Percentiles rank a stretch among this genome's conserved stretches.
phyloP scores from a whole-genome alignment of 2,797 vertebrate genomes.

The Acomys russatus region DNA sequence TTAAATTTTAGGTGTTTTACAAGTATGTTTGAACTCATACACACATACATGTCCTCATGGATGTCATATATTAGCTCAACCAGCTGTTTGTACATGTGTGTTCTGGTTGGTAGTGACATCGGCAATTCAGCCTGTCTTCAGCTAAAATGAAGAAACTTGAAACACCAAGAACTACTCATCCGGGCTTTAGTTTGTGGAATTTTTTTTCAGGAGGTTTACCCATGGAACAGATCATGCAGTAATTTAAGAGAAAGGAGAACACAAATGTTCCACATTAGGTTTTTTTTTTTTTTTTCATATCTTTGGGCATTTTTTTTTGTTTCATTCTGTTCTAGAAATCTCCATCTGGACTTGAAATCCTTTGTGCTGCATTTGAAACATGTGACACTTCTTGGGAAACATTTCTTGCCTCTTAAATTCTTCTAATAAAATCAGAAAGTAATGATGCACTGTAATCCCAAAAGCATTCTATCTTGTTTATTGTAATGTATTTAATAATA shows the following conservation, averaged over 20 bases:
- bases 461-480: not conserved
- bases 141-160: not conserved
- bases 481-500: not conserved
- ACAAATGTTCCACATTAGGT: not conserved
- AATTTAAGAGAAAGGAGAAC: slow-evolving; percentile 16
- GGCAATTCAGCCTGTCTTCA: slow-evolving; percentile 29
- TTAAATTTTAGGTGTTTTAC: slow-evolving; percentile 31
- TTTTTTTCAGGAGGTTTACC: slow-evolving; percentile 2
- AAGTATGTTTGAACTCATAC: not conserved
- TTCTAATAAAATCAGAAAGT: slow-evolving; percentile 4
- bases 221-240: slow-evolving; percentile 31
- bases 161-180: slow-evolving; percentile 43
- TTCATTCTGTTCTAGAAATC: slow-evolving; percentile 47
- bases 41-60: not conserved
- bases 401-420: not conserved
- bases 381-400: not conserved
- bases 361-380: not conserved
- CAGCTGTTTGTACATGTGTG: not conserved
- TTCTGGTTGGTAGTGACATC: not conserved
- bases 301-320: slow-evolving; percentile 34
- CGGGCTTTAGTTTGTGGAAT: not conserved
- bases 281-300: not conserved
- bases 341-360: not conserved
- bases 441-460: not conserved
- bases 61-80: not conserved